Percentiles rank a stretch among this genome's conserved stretches.
Evolutionary conservation across 2,888 invertebrate genomes (phyloP).

Genomic region (Aplocera efformata): DNA sequence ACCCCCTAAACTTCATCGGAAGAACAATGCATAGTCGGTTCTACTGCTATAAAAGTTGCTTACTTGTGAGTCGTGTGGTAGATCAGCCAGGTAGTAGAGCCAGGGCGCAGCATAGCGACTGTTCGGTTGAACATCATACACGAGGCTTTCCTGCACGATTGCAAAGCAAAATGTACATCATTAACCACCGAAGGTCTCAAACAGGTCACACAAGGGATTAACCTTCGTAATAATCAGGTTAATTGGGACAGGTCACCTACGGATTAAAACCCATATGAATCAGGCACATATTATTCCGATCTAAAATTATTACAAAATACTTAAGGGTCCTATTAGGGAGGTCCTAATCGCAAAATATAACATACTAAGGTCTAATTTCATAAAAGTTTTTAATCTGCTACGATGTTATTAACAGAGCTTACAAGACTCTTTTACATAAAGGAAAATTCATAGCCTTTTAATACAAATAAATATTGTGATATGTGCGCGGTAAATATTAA

Average conservation of each 20-base stretch:
- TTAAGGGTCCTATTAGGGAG: no score
- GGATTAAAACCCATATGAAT: conserved; percentile 20
- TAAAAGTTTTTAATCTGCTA: no score
- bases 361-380: no score
- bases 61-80: conserved; percentile 70
- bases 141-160: conserved; percentile 50
- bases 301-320: conserved; percentile 16
- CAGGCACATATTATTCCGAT: conserved; percentile 4
- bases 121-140: conserved; percentile 73
- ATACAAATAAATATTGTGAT: no score
- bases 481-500: no score
- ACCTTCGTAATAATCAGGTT: conserved; percentile 3
- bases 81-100: conserved; percentile 63
- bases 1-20: no score
- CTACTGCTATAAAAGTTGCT: no score
- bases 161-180: conserved; percentile 18
- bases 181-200: conserved; percentile 15
- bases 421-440: no score
- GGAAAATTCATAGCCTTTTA: no score
- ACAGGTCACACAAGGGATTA: conserved; percentile 15
- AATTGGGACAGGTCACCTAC: conserved; percentile 24
- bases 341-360: no score
- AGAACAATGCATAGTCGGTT: no score
- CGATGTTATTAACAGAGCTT: no score
- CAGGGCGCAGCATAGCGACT: conserved; percentile 74